Conservation (phyloP, 2,113 vertebrate species). For the Dinomys branickii region DNA sequence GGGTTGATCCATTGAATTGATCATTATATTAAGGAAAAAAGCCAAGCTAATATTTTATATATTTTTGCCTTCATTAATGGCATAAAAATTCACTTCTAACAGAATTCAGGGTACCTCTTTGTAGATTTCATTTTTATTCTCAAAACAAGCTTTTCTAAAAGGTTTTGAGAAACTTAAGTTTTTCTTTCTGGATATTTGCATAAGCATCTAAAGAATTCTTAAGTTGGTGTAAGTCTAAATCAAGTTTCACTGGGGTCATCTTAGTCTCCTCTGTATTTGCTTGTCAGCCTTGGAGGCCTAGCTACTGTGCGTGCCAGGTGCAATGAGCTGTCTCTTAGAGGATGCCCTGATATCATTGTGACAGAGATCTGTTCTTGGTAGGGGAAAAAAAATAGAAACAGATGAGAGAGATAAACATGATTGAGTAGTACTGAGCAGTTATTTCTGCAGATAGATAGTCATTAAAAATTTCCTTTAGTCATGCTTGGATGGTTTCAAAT, state of each 20-base stretch:
- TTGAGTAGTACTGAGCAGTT: not conserved
- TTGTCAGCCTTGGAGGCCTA: constrained; percentile 10
- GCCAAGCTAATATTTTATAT: not conserved
- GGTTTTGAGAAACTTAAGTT: not conserved
- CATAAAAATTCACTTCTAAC: not conserved
- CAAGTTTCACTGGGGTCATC: constrained; percentile 2
- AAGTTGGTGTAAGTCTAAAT: not conserved
- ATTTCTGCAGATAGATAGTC: constrained; percentile 37
- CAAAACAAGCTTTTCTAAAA: constrained; percentile 36
- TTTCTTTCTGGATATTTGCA: not conserved
- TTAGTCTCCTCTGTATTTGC: not conserved
- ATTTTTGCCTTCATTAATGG: not conserved
- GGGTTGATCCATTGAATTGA: constrained; percentile 6
- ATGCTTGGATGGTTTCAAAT: not conserved
- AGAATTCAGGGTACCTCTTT: not conserved
- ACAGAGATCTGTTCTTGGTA: constrained; percentile 36
- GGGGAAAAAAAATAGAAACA: constrained; percentile 19
- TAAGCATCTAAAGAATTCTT: not conserved
- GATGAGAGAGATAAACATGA: constrained; percentile 10
- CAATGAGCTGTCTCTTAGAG: not conserved
- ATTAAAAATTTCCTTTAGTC: constrained; percentile 51
- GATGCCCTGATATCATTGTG: not conserved
- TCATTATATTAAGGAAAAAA: constrained; percentile 26
- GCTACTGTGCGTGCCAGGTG: not conserved
- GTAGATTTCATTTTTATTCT: constrained; percentile 21